These are phyloP conservation scores for Myoxocephalus aenaeus DNA, from an alignment of 2,797 vertebrate genomes.

Conservation along the genomic window DNA sequence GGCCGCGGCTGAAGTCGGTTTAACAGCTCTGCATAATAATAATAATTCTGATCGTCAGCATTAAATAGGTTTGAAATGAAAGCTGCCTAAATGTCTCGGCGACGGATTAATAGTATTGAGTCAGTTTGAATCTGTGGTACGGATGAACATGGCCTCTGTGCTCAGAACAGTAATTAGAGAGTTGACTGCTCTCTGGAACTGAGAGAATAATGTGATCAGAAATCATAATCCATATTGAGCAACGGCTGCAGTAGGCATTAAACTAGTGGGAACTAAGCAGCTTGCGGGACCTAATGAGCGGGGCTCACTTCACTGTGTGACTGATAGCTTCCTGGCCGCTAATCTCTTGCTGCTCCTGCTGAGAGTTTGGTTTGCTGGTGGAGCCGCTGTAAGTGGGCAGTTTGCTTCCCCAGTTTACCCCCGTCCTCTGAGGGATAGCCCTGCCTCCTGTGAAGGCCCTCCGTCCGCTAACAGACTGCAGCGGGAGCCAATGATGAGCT, in stretches of 20 bases:
- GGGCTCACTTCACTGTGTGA: conserved; percentile 31
- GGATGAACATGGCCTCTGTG: conserved; percentile 27
- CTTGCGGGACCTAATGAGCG: conserved; percentile 35
- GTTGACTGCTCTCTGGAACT: conserved; percentile 8
- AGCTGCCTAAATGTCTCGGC: conserved; percentile 20
- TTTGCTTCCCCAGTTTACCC: conserved; percentile 18
- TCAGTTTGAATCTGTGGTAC: conserved; percentile 10
- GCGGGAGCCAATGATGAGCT: background rate
- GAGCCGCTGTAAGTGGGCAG: conserved; percentile 1
- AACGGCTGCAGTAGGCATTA: conserved; percentile 7
- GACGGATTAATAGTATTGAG: conserved; percentile 24
- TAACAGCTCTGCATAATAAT: conserved; percentile 11
- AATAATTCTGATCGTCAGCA: conserved; percentile 34
- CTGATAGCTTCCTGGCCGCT: conserved; percentile 19
- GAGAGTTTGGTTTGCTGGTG: conserved; percentile 6
- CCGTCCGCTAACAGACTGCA: conserved; percentile 3
- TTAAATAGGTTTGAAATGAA: conserved; percentile 34
- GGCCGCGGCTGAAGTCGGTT: conserved; percentile 15
- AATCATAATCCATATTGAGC: conserved; percentile 45
- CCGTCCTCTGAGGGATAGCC: conserved; percentile 11
- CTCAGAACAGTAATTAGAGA: conserved; percentile 32
- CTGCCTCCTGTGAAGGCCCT: conserved; percentile 10
- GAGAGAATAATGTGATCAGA: conserved; percentile 45
- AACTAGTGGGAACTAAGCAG: conserved; percentile 31
- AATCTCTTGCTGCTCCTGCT: background rate